Evolutionary conservation across 2,797 vertebrate genomes (phyloP), one percentile per base, ranked within the genome.

Genomic region (Lindbergichthys nudifrons): DNA sequence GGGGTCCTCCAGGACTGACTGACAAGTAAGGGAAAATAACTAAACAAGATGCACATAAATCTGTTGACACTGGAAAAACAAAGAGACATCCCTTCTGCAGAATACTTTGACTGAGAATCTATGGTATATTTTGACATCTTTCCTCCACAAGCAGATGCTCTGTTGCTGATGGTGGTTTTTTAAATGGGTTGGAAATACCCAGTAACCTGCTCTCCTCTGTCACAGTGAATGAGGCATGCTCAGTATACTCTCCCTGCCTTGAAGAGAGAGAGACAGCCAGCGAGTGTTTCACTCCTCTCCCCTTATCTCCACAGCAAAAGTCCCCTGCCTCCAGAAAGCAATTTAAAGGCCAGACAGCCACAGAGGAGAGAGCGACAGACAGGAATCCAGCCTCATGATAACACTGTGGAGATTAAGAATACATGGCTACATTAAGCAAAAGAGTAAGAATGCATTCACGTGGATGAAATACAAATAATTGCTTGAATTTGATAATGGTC

Each of bases 281-380:
- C 64, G 66, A 89, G 68, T 53, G 83, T 85, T 83, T 89, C 85
- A 88, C 88, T 86, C 76, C 50, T 48, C 75, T 79, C 77, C 46
- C 65, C 86, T 94, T 93, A 94, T 93, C 93, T 90, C 70, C 67
- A 39, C 42, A 81, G 79, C 81, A 80, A 72, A 88, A 90, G 83
- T 89, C 90, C 90, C 86, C 77, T 69, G 86, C 84, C 82, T 89
- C 82, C 81, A 83, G 81, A 91, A 93, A 90, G 86, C 84, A 92
- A 93, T 93, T 92, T 90, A 91, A 89, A 87, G 80, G 74, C 75
- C 76, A 84, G 82, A 58, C 78, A 77, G 65, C 72, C 62, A 73
- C 50, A 71, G 88, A 73, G n/a, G 71, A 76, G 79, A 70, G 75
- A 68, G 42, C 47, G 46, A 57, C 47, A 57, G 53, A 72, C 14